phyloP scores from a whole-genome alignment of 2,113 vertebrate genomes.

The Mormyrus iriodes region DNA sequence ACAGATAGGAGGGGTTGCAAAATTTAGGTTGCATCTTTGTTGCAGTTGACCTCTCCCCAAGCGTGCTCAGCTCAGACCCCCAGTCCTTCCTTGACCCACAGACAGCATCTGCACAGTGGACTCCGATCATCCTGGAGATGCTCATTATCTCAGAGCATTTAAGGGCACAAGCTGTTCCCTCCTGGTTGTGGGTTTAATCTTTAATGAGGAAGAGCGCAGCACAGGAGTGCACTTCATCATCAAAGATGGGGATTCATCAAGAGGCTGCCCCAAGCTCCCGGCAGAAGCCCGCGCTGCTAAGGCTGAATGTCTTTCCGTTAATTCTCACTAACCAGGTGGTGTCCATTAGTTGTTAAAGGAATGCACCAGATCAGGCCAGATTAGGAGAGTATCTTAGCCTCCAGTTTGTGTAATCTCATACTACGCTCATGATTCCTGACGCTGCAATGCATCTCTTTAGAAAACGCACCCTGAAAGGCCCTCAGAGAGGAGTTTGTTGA shows the following conservation, averaged over 20 bases:
- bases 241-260: conserved; percentile 4
- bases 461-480: not conserved
- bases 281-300: not conserved
- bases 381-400: not conserved
- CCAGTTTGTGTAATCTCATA: not conserved
- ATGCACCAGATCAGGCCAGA: not conserved
- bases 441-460: not conserved
- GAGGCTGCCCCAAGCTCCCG: not conserved
- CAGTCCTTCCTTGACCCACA: not conserved
- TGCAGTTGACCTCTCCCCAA: not conserved
- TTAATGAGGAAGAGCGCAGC: conserved; percentile 2
- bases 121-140: not conserved
- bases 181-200: conserved; percentile 2
- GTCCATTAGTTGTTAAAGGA: not conserved
- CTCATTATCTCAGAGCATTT: not conserved
- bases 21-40: not conserved
- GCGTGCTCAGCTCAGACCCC: not conserved
- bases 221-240: not conserved
- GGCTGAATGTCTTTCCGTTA: not conserved
- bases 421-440: not conserved
- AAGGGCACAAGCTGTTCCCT: not conserved
- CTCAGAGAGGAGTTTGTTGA: not conserved
- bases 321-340: not conserved
- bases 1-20: not conserved
- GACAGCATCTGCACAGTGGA: not conserved